phyloP scores from a whole-genome alignment of 1,140 invertebrate species.

The Diprion similis region DNA sequence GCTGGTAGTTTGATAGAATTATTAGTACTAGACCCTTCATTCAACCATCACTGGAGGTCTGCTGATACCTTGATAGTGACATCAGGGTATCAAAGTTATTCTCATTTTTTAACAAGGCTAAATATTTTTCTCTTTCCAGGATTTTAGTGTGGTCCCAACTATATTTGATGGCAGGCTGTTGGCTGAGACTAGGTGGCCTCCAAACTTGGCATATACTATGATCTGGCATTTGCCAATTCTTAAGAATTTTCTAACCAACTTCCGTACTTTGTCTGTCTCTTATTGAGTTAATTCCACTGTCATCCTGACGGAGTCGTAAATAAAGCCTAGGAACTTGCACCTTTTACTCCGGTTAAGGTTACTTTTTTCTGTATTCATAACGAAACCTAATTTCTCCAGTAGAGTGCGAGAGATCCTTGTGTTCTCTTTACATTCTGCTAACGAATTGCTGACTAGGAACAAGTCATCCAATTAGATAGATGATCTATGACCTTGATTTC shows the following conservation, averaged over 20 bases:
- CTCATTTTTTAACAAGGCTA: conserved; percentile 14
- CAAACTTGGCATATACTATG: conserved; percentile 19
- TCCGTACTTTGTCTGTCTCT: conserved; percentile 14
- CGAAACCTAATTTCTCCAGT: too few species aligned
- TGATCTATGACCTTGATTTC: too few species aligned
- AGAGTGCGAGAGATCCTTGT: too few species aligned
- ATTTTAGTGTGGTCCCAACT: conserved; percentile 19
- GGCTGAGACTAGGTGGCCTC: conserved; percentile 14
- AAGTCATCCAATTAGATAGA: too few species aligned
- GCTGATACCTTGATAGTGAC: too few species aligned
- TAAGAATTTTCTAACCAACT: background rate
- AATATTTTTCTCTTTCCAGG: conserved; percentile 20
- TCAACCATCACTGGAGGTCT: background rate
- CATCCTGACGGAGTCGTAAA: conserved; percentile 15
- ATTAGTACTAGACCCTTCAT: background rate
- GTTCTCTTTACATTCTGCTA: too few species aligned
- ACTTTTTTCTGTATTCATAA: conserved; percentile 23
- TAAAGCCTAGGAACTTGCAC: conserved; percentile 27
- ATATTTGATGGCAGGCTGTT: conserved; percentile 13
- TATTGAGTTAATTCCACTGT: conserved; percentile 13
- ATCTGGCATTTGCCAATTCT: conserved; percentile 13
- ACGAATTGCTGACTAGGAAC: too few species aligned
- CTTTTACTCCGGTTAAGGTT: background rate
- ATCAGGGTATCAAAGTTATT: too few species aligned
- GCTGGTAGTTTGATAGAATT: conserved; percentile 17